phyloP scores from a whole-genome alignment of 2,113 vertebrate genomes.

The Oncorhynchus gorbuscha region DNA sequence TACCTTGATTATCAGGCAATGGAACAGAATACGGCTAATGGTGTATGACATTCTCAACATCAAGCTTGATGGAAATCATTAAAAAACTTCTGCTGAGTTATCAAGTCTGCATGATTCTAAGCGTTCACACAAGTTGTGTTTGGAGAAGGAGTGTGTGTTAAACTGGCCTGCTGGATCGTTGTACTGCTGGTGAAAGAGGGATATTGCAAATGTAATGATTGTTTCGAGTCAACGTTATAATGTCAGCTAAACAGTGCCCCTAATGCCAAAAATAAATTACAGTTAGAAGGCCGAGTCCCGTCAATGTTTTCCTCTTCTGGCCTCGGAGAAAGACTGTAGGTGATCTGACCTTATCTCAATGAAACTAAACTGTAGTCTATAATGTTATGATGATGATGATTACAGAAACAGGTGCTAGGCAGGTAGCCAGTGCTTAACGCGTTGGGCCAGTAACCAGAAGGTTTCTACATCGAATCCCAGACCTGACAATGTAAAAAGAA shows the following conservation, averaged over 20 bases:
- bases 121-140: conserved; percentile 4
- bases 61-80: conserved; percentile 21
- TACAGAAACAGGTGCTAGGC: too few relatives aligned
- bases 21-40: conserved; percentile 29
- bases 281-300: too few relatives aligned
- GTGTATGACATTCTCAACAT: conserved; percentile 5
- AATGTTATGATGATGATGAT: background rate
- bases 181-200: too few relatives aligned
- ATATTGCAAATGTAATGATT: too few relatives aligned
- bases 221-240: background rate
- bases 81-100: conserved; percentile 53
- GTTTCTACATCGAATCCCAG: too few relatives aligned
- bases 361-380: background rate
- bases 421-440: too few relatives aligned
- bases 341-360: background rate
- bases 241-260: background rate
- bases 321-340: background rate
- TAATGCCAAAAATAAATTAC: background rate
- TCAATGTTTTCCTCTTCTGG: too few relatives aligned
- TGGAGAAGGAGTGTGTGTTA: background rate
- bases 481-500: too few relatives aligned
- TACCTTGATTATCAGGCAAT: background rate
- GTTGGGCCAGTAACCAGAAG: too few relatives aligned
- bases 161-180: too few relatives aligned
- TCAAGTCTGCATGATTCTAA: conserved; percentile 16